Conservation (phyloP, 2,888 invertebrate genomes). For the Drosophila hawaiiensis region DNA sequence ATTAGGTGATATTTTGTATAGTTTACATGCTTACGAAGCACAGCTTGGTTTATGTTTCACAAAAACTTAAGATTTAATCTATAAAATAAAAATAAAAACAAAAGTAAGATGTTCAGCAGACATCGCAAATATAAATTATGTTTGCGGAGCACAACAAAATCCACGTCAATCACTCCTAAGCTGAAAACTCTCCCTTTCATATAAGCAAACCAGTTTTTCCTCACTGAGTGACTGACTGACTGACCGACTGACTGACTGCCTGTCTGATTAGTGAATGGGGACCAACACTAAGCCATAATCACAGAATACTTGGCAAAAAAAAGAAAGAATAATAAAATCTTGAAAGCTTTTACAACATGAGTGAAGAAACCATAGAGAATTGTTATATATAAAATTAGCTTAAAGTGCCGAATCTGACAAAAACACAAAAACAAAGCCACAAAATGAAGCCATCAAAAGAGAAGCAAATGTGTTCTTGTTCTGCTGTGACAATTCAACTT, state of each 20-base stretch:
- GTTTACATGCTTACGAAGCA: background rate
- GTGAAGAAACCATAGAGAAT: background rate
- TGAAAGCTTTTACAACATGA: background rate
- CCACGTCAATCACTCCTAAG: slow-evolving; percentile 1
- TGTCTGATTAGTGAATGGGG: slow-evolving; percentile 1
- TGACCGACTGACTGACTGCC: slow-evolving; percentile 1
- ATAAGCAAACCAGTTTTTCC: background rate
- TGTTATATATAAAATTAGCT: background rate
- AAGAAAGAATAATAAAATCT: background rate
- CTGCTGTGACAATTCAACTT: background rate
- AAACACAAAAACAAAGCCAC: background rate
- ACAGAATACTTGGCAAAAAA: background rate
- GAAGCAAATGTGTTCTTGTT: background rate
- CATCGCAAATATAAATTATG: background rate
- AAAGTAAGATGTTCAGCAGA: background rate
- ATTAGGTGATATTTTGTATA: background rate
- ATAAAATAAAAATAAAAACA: background rate
- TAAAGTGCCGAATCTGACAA: background rate
- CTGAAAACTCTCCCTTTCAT: slow-evolving; percentile 14
- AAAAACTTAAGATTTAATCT: background rate
- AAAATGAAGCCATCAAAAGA: background rate
- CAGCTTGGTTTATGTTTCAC: background rate
- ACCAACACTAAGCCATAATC: background rate
- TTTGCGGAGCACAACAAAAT: background rate
- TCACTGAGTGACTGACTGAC: slow-evolving; percentile 3